Evolutionary conservation across 2,888 invertebrate genomes (phyloP).

Genomic region (Erannis defoliaria): DNA sequence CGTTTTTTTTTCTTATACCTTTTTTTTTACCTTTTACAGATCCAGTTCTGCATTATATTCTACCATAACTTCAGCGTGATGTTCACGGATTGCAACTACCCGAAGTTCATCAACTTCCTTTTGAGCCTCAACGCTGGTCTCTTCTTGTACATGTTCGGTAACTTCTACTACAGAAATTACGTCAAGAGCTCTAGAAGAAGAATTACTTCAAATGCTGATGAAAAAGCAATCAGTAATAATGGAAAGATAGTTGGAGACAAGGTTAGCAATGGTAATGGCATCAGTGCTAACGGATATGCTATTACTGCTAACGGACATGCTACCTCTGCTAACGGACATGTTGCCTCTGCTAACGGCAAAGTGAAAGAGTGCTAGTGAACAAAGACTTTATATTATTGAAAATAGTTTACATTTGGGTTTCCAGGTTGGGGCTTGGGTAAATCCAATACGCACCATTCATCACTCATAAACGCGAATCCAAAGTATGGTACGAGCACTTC

Average conservation of each 20-base stretch:
- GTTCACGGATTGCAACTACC: conserved; percentile 90
- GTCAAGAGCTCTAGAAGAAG: conserved; percentile 60
- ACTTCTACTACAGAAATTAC: conserved; percentile 91
- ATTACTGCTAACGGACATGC: conserved; percentile 4
- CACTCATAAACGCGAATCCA: background rate
- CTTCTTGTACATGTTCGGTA: conserved; percentile 92
- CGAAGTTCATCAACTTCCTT: conserved; percentile 89
- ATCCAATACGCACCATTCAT: background rate
- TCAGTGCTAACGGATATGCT: conserved; percentile 12
- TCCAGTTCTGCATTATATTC: conserved; percentile 92
- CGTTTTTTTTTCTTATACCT: background rate
- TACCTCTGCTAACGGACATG: conserved; percentile 8
- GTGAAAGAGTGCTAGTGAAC: conserved; percentile 69
- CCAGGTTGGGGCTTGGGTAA: background rate
- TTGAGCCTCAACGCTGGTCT: conserved; percentile 89
- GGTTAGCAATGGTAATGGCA: background rate
- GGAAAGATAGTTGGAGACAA: background rate
- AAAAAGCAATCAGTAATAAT: conserved; percentile 9
- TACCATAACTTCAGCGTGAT: conserved; percentile 89
- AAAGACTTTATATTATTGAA: conserved; percentile 38
- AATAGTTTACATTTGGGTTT: conserved; percentile 33
- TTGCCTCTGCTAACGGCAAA: conserved; percentile 50
- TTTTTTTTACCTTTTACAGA: conserved; percentile 70
- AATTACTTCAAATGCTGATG: conserved; percentile 17
- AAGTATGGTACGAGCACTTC: too few species aligned